Conservation (phyloP, 2,113 vertebrate species). For the Corydoras maculifer region DNA sequence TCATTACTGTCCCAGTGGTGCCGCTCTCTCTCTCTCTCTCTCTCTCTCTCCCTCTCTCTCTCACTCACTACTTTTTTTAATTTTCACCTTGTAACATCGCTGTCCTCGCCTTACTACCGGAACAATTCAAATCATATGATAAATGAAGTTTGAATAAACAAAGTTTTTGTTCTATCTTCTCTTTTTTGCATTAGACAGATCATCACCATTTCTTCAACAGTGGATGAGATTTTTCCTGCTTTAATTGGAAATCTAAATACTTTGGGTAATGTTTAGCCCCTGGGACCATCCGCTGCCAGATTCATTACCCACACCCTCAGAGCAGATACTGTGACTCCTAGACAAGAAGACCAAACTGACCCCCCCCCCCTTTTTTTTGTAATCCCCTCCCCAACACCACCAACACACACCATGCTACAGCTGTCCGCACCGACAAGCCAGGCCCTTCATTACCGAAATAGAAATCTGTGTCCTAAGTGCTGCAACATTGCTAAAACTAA, state of each 20-base stretch:
- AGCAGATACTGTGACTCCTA: slow-evolving; percentile 82
- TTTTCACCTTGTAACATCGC: slow-evolving; percentile 33
- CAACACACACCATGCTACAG: slow-evolving; percentile 72
- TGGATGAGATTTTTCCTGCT: slow-evolving; percentile 60
- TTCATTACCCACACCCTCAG: slow-evolving; percentile 87
- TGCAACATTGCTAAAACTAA: slow-evolving; percentile 99
- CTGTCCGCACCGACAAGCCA: slow-evolving; percentile 87
- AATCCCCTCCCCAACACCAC: slow-evolving; percentile 2
- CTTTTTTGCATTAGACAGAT: slow-evolving; percentile 37
- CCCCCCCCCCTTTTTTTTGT: slow-evolving; percentile 37
- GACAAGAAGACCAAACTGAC: slow-evolving; percentile 89
- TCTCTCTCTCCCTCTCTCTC: slow-evolving; percentile 25
- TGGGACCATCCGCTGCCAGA: slow-evolving; percentile 87
- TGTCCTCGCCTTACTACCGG: slow-evolving; percentile 59
- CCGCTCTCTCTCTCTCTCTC: slow-evolving; percentile 34
- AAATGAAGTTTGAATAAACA: slow-evolving; percentile 38
- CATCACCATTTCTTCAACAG: slow-evolving; percentile 28
- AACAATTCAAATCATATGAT: slow-evolving; percentile 65
- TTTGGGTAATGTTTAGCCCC: slow-evolving; percentile 80
- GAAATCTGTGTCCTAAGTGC: slow-evolving; percentile 99
- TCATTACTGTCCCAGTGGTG: slow-evolving; percentile 74
- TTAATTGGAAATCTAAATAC: slow-evolving; percentile 98
- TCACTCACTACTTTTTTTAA: slow-evolving; percentile 12
- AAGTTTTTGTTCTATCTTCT: too few relatives aligned
- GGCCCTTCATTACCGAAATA: slow-evolving; percentile 98